Conservation (phyloP, 2,797 vertebrate species). For the Taenioides sp. region DNA sequence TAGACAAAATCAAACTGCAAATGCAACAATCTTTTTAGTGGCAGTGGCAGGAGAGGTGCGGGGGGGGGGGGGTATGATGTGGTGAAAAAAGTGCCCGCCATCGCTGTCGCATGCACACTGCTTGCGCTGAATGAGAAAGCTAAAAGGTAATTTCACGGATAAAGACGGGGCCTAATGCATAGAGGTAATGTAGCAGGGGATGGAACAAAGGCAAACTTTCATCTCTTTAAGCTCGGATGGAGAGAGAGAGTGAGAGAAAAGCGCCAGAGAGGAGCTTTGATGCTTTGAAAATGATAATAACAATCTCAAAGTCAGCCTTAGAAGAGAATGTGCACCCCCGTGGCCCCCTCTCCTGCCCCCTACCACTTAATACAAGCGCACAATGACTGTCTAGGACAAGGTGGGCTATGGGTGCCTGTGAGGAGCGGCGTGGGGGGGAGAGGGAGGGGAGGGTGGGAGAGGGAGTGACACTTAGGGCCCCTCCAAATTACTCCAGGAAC, state of each 20-base stretch:
- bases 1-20: constrained; percentile 77
- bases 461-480: constrained; percentile 57
- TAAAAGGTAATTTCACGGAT: constrained; percentile 90
- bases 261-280: constrained; percentile 80
- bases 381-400: constrained; percentile 75
- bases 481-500: constrained; percentile 75
- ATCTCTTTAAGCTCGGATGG: constrained; percentile 88
- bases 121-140: constrained; percentile 85
- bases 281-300: constrained; percentile 90
- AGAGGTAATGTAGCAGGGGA: constrained; percentile 85
- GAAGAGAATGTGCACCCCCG: constrained; percentile 76
- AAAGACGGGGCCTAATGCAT: constrained; percentile 86
- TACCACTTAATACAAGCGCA: constrained; percentile 81
- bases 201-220: constrained; percentile 89
- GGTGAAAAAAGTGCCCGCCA: constrained; percentile 81
- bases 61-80: constrained; percentile 56
- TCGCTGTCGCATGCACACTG: constrained; percentile 81
- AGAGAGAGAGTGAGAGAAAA: constrained; percentile 78
- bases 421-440: constrained; percentile 23
- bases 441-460: constrained; percentile 8
- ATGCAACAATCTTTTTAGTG: constrained; percentile 75
- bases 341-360: constrained; percentile 69
- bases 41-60: constrained; percentile 43
- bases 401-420: constrained; percentile 55
- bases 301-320: constrained; percentile 82